These are phyloP conservation scores for Willowsia nigromaculata DNA, from an alignment of 2,888 invertebrate genomes.

Conservation along the genomic window DNA sequence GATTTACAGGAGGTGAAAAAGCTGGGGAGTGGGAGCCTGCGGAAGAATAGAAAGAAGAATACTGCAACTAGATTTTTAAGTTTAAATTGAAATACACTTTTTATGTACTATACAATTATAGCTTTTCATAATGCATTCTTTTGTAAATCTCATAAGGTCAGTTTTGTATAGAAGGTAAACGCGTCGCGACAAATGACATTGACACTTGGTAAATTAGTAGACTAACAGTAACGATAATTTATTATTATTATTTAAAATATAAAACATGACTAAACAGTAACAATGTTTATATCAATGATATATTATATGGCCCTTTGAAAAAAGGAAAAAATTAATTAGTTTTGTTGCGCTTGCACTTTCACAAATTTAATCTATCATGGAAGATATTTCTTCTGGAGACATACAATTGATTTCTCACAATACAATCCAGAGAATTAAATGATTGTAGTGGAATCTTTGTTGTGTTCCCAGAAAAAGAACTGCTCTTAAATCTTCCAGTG, in stretches of 20 bases:
- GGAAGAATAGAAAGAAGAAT: no score
- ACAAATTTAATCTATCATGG: background rate
- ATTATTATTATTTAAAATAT: conserved; percentile 9
- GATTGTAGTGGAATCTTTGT: background rate
- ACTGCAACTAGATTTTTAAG: background rate
- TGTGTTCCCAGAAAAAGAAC: background rate
- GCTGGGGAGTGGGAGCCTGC: no score
- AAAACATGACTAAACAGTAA: conserved; percentile 20
- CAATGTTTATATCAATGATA: background rate
- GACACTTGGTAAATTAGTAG: background rate
- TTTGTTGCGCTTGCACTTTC: conserved; percentile 9
- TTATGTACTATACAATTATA: background rate
- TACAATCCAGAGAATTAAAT: background rate
- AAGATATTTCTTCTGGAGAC: background rate
- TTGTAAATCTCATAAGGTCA: conserved; percentile 48
- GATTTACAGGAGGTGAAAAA: background rate
- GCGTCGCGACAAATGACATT: background rate
- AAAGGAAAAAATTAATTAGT: background rate
- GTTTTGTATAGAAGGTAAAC: conserved; percentile 15
- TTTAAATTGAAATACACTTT: conserved; percentile 11
- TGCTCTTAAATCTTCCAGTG: background rate
- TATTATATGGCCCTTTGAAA: conserved; percentile 10
- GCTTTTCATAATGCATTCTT: background rate
- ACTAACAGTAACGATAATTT: background rate
- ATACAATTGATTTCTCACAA: background rate